Evolutionary conservation across 1,140 invertebrate species (phyloP).

Genomic region (roundworm (Caenorhabditis elegans)): DNA sequence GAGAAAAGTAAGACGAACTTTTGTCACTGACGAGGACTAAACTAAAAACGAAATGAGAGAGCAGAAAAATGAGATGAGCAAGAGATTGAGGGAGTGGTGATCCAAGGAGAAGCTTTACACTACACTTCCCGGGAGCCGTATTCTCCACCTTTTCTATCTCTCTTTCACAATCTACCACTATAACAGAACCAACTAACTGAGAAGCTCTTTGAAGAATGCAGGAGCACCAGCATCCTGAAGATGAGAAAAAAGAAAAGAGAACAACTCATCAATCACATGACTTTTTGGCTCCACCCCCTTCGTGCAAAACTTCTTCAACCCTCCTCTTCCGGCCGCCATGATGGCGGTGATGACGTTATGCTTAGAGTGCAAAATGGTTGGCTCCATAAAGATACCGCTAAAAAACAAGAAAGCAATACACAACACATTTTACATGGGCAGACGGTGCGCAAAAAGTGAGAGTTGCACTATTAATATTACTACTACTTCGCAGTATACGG

Average conservation of each 20-base stretch:
- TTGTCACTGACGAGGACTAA: background rate
- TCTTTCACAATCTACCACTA: background rate
- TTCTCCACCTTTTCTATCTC: background rate
- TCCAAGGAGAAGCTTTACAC: constrained; percentile 19
- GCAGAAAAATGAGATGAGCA: background rate
- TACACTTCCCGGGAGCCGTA: background rate
- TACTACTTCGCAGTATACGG: constrained; percentile 4
- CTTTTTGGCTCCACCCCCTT: background rate
- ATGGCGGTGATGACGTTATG: background rate
- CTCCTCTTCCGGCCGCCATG: constrained; percentile 20
- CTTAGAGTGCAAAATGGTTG: background rate
- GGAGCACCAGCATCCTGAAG: background rate
- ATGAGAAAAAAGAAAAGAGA: constrained; percentile 11
- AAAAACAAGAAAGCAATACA: background rate
- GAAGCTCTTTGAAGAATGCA: constrained; percentile 8
- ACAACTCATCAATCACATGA: constrained; percentile 33
- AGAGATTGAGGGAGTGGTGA: background rate
- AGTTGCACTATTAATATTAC: constrained; percentile 8
- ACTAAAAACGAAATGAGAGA: constrained; percentile 28
- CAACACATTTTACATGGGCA: background rate
- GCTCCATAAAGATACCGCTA: background rate
- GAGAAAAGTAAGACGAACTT: background rate
- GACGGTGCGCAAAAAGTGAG: background rate
- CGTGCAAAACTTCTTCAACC: constrained; percentile 8
- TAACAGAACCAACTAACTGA: background rate